Evolutionary conservation across 2,888 invertebrate genomes (phyloP).

Genomic region (Mesochorus sp.): DNA sequence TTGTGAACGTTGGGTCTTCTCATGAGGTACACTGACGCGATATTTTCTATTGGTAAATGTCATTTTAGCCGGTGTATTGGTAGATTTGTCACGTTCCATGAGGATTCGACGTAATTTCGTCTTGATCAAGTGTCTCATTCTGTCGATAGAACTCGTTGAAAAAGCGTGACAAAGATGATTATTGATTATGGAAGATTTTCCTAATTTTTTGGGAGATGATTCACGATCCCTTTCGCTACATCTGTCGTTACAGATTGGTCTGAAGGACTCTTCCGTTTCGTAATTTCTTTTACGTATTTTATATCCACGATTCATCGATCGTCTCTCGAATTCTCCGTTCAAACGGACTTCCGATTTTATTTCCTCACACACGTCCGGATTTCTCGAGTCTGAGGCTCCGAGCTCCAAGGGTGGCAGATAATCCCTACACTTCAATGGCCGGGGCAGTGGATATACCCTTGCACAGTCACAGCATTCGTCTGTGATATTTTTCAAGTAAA

Average conservation of each 20-base stretch:
- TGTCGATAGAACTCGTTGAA: slow-evolving; percentile 63
- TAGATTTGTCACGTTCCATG: slow-evolving; percentile 64
- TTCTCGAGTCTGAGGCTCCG: slow-evolving; percentile 30
- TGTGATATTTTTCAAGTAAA: slow-evolving; percentile 25
- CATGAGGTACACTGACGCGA: slow-evolving; percentile 61
- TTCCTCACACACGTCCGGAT: slow-evolving; percentile 45
- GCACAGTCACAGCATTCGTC: slow-evolving; percentile 8
- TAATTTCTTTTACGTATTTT: neutral
- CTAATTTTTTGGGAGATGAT: slow-evolving; percentile 15
- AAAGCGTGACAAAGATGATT: slow-evolving; percentile 57
- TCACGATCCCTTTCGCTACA: neutral
- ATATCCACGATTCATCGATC: slow-evolving; percentile 8
- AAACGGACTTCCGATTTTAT: slow-evolving; percentile 34
- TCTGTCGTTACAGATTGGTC: neutral
- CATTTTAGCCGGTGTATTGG: slow-evolving; percentile 65
- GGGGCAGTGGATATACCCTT: slow-evolving; percentile 33
- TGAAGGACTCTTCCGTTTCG: slow-evolving; percentile 1
- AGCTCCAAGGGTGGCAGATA: neutral
- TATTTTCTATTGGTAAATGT: slow-evolving; percentile 62
- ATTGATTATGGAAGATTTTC: slow-evolving; percentile 1
- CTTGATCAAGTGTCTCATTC: slow-evolving; percentile 68
- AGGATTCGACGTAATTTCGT: slow-evolving; percentile 66
- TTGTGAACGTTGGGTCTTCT: slow-evolving; percentile 48
- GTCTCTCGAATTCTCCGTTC: slow-evolving; percentile 14
- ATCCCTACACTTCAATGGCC: slow-evolving; percentile 45